A percentile compares a stretch with the other conserved stretches of the same genome.
phyloP scores from a whole-genome alignment of 1,140 invertebrate genomes.

The Tetraneura akinire region DNA sequence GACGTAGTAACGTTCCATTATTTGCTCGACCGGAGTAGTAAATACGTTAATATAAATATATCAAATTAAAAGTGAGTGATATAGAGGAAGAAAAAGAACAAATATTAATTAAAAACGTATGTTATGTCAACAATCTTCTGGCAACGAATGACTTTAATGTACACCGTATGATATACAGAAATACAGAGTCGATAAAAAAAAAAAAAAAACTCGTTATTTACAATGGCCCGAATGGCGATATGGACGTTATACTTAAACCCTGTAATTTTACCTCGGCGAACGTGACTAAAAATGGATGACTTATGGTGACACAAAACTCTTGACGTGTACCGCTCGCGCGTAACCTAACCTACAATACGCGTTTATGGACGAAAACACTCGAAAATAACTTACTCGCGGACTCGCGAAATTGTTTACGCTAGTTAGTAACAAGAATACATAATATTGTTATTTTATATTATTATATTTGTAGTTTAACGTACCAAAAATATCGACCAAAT shows the following conservation, averaged over 20 bases:
- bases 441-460: too few relatives aligned
- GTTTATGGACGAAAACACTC: too few relatives aligned
- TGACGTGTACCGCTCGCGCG: neutral
- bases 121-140: neutral
- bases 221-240: neutral
- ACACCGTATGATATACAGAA: neutral
- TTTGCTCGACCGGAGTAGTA: neutral
- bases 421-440: too few relatives aligned
- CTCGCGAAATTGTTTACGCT: too few relatives aligned
- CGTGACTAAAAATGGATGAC: conserved; percentile 33
- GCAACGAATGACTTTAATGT: neutral
- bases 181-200: neutral
- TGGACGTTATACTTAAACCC: neutral
- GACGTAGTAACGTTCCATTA: neutral
- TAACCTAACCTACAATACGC: too few relatives aligned
- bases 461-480: too few relatives aligned
- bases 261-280: neutral
- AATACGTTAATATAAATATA: neutral
- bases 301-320: neutral
- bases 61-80: neutral
- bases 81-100: neutral
- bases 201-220: neutral
- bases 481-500: too few relatives aligned
- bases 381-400: too few relatives aligned
- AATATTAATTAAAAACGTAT: conserved; percentile 17